Evolutionary conservation across 2,113 vertebrate genomes (phyloP).

Genomic region (Boulengeromyrus knoepffleri): DNA sequence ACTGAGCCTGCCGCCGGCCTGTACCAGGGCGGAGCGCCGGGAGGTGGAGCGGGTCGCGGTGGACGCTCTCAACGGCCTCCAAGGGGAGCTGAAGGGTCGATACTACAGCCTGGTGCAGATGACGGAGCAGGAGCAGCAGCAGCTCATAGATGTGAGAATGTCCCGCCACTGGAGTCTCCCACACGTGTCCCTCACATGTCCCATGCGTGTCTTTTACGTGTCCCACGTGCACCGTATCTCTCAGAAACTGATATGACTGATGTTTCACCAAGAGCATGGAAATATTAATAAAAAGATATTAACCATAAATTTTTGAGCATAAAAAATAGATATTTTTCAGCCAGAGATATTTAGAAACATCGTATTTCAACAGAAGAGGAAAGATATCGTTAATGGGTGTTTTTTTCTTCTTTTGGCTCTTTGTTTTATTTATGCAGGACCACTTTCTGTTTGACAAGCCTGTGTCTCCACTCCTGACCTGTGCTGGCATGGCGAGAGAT

Average conservation of each 20-base stretch:
- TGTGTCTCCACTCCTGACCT: conserved; percentile 69
- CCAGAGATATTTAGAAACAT: not conserved
- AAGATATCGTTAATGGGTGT: not conserved
- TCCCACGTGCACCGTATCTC: not conserved
- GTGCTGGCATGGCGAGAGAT: conserved; percentile 75
- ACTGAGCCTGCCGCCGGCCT: conserved; percentile 71
- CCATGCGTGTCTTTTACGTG: not conserved
- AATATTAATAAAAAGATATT: not conserved
- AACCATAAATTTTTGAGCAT: not conserved
- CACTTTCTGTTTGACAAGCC: conserved; percentile 80
- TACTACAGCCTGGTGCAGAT: conserved; percentile 72
- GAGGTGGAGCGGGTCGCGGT: conserved; percentile 67
- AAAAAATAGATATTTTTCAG: not conserved
- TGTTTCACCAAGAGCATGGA: not conserved
- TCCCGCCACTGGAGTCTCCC: not conserved
- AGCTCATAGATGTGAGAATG: conserved; percentile 70
- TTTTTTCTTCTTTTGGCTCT: not conserved
- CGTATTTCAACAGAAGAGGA: not conserved
- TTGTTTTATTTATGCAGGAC: conserved; percentile 49
- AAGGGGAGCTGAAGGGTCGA: conserved; percentile 61
- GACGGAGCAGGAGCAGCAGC: conserved; percentile 71
- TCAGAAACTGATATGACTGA: not conserved
- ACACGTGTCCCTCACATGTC: not conserved
- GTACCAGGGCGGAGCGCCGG: conserved; percentile 64
- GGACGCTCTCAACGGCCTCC: conserved; percentile 60